Conservation (phyloP, 2,888 invertebrate genomes). For the Drosophila histrio region DNA sequence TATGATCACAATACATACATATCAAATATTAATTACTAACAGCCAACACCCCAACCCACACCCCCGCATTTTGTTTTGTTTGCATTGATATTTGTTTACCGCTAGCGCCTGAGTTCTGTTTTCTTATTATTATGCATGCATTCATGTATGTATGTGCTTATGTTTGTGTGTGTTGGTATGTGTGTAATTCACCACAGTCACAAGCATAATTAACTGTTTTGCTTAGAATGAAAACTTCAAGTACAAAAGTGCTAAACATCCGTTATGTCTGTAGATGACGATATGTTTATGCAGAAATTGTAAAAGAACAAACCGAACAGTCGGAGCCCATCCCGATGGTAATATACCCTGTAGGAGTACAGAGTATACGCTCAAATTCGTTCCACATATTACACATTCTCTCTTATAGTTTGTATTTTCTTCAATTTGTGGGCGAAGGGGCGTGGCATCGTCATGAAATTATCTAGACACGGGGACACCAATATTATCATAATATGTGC, state of each 20-base stretch:
- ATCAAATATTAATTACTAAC: constrained; percentile 62
- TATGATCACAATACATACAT: constrained; percentile 45
- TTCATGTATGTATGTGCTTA: not conserved
- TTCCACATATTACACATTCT: no score
- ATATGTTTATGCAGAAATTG: no score
- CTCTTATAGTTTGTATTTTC: no score
- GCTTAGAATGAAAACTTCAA: constrained; percentile 3
- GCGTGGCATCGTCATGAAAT: no score
- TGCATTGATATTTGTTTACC: constrained; percentile 48
- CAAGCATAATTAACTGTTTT: constrained; percentile 70
- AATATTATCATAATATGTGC: no score
- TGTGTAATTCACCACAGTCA: constrained; percentile 46
- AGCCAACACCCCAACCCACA: constrained; percentile 6
- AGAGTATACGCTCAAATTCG: no score
- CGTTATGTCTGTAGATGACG: no score
- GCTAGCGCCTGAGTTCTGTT: constrained; percentile 55
- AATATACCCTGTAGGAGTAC: no score
- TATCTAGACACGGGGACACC: no score
- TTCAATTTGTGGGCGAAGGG: no score
- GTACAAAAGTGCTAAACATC: constrained; percentile 5
- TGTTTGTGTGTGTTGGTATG: constrained; percentile 1
- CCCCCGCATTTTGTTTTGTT: constrained; percentile 15
- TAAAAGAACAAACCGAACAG: no score
- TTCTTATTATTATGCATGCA: constrained; percentile 23
- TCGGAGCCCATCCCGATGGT: no score